These are phyloP conservation scores for Diploscapter pachys DNA, from an alignment of 1,140 invertebrate species.

Conservation along the genomic window DNA sequence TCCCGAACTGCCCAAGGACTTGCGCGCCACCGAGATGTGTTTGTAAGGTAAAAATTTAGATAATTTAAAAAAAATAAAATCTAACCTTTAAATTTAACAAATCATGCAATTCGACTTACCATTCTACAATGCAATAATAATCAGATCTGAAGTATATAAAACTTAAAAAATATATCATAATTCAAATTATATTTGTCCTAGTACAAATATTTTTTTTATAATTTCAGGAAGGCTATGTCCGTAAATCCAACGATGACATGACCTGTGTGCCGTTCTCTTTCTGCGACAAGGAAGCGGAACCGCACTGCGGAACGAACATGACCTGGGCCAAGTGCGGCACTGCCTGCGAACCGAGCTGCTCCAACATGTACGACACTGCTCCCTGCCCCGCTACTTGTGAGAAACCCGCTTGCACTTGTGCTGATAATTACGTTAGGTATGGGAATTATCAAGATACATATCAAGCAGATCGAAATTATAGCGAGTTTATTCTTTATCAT, in stretches of 20 bases:
- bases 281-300: constrained; percentile 33
- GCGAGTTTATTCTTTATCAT: too few relatives aligned
- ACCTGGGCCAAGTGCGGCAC: constrained; percentile 58
- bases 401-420: constrained; percentile 53
- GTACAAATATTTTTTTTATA: too few relatives aligned
- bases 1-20: constrained; percentile 45
- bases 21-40: constrained; percentile 53
- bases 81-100: too few relatives aligned
- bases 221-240: constrained; percentile 17
- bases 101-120: too few relatives aligned
- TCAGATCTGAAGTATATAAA: too few relatives aligned
- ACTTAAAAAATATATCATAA: too few relatives aligned
- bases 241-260: constrained; percentile 42
- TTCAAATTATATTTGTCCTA: too few relatives aligned
- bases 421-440: constrained; percentile 50
- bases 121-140: too few relatives aligned
- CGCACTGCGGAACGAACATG: constrained; percentile 43
- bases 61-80: too few relatives aligned
- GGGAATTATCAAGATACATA: too few relatives aligned
- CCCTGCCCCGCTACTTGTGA: constrained; percentile 50
- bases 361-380: constrained; percentile 56
- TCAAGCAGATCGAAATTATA: too few relatives aligned
- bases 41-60: constrained; percentile 39
- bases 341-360: constrained; percentile 52
- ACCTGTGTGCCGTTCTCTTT: constrained; percentile 49